A percentile compares a stretch with the other conserved stretches of the same genome.
Evolutionary conservation across 92 coral and sea anemone species (phyloP).

Genomic region (Muricea muricata): DNA sequence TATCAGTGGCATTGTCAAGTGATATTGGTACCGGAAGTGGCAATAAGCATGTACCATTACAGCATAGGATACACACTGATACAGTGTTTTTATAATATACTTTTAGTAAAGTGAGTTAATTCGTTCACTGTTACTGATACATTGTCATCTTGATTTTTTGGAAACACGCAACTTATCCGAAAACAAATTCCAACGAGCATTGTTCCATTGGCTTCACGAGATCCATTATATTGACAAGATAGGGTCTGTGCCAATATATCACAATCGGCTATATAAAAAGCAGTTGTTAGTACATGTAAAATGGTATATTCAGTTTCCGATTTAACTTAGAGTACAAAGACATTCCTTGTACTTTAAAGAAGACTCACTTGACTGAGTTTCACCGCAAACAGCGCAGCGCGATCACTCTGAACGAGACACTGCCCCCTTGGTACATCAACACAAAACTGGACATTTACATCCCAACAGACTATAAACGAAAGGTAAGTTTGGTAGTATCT

Average conservation of each 20-base stretch:
- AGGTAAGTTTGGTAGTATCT: not conserved
- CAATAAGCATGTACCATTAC: slow-evolving; percentile 11
- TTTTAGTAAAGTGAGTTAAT: too few species aligned
- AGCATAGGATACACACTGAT: not conserved
- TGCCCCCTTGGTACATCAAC: slow-evolving; percentile 20
- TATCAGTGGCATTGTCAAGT: slow-evolving; percentile 12
- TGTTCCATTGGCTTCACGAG: not conserved
- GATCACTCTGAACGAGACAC: slow-evolving; percentile 2
- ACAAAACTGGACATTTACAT: slow-evolving; percentile 20
- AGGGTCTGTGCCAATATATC: slow-evolving; percentile 15
- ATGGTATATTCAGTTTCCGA: slow-evolving; percentile 7
- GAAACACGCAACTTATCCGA: too few species aligned
- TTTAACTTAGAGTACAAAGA: slow-evolving; percentile 8
- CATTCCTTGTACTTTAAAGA: not conserved
- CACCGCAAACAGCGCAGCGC: slow-evolving; percentile 10
- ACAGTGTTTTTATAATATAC: too few species aligned
- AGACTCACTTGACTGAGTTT: slow-evolving; percentile 34
- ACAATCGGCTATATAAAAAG: slow-evolving; percentile 10
- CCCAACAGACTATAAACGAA: not conserved
- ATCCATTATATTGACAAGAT: not conserved
- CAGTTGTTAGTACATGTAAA: not conserved
- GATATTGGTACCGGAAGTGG: slow-evolving; percentile 29
- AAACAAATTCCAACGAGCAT: not conserved
- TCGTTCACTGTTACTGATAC: too few species aligned
- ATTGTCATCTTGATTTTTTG: too few species aligned